Conservation (phyloP, 2,797 vertebrate species). For the Propithecus perrieri region DNA sequence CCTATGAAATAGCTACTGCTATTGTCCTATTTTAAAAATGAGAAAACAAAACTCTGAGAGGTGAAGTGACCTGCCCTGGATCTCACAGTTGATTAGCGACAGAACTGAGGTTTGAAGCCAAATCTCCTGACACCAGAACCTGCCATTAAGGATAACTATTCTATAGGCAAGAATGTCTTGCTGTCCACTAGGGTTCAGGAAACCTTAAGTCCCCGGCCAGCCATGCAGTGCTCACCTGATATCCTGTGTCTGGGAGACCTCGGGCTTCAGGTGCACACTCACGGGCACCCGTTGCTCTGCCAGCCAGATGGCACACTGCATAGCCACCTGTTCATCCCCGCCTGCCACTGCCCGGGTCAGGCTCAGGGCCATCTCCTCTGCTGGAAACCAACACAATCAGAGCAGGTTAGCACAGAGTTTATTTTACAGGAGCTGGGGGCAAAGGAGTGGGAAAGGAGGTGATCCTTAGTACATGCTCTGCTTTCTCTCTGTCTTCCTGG, state of each 20-base stretch:
- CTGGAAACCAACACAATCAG: slow-evolving; percentile 75
- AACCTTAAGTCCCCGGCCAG: not conserved
- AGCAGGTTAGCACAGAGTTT: not conserved
- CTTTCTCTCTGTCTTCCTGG: not conserved
- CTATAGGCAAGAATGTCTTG: not conserved
- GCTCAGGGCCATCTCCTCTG: slow-evolving; percentile 85
- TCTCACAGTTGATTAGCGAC: not conserved
- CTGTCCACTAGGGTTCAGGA: not conserved
- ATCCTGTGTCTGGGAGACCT: slow-evolving; percentile 80
- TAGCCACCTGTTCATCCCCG: slow-evolving; percentile 85
- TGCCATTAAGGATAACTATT: not conserved
- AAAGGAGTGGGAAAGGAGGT: not conserved
- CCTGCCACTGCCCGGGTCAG: slow-evolving; percentile 88
- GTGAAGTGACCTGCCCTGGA: not conserved
- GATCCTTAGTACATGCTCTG: not conserved
- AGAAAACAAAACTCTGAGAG: not conserved
- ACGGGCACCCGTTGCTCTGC: slow-evolving; percentile 84
- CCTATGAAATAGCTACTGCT: not conserved
- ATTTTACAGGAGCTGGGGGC: not conserved
- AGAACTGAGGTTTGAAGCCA: not conserved
- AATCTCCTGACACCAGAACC: not conserved
- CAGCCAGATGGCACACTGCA: slow-evolving; percentile 82
- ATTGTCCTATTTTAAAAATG: not conserved
- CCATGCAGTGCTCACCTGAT: slow-evolving; percentile 84
- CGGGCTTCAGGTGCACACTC: slow-evolving; percentile 81